phyloP scores from a whole-genome alignment of 1,140 invertebrate species.

The Caenorhabditis tropicalis region DNA sequence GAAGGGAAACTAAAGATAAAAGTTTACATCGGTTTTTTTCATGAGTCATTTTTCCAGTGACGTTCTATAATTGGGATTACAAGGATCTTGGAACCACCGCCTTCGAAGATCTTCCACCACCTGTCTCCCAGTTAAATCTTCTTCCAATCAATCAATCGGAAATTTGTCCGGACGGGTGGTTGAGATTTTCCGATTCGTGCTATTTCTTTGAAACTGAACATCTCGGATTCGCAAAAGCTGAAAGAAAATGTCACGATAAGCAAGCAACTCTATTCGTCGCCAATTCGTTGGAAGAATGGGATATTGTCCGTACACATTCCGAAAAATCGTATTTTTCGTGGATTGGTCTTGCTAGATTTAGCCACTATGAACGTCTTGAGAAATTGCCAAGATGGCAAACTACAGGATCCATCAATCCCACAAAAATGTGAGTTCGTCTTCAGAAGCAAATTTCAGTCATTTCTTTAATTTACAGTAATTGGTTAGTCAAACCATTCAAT shows the following conservation, averaged over 20 bases:
- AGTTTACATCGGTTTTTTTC: too few species aligned
- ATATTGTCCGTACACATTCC: background rate
- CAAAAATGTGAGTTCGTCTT: background rate
- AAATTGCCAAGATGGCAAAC: conserved; percentile 17
- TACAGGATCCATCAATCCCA: conserved; percentile 11
- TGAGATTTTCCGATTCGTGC: background rate
- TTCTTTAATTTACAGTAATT: background rate
- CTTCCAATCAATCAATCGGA: conserved; percentile 38
- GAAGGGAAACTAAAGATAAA: background rate
- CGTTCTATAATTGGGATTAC: conserved; percentile 14
- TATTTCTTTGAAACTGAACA: conserved; percentile 14
- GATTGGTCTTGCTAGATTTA: conserved; percentile 18
- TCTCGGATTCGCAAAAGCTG: conserved; percentile 10
- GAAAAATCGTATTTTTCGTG: background rate
- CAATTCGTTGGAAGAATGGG: conserved; percentile 14
- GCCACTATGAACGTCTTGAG: background rate
- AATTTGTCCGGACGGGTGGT: background rate
- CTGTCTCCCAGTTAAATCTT: background rate
- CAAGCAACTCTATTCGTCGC: conserved; percentile 15
- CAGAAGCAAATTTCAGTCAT: background rate
- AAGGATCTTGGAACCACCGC: background rate
- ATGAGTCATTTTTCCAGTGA: background rate
- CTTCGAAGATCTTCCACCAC: background rate
- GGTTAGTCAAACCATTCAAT: conserved; percentile 5
- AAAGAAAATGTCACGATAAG: background rate